Base-by-base conservation (phyloP, 2,888 invertebrate species). In the Rambutsinella grinnellia region DNA sequence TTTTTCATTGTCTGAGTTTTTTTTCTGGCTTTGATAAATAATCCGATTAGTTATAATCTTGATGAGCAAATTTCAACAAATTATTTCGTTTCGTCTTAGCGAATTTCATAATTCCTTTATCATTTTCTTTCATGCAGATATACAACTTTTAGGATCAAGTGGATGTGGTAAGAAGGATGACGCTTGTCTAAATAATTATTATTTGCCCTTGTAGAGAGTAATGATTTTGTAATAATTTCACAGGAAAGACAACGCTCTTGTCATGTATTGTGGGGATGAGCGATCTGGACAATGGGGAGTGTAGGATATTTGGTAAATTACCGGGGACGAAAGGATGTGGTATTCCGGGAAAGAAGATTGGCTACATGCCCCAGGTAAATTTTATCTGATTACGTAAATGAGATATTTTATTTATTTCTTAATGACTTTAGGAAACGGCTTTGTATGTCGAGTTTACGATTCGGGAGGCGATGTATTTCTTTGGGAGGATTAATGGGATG, bases 401-500 rank as follows among this genome's bases (percentile, higher is more conserved):
- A 46, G 10, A 63, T 58, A 17, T 24, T 56, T 67, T 15, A 28
- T 27, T 21, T 49, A 51, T 28, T n/a, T 27, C 17, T 53, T 53
- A 26, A 17, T 17, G 27, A 36, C 49, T 66, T 19, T 49, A 95
- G 85, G 95, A 96, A 88, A 95, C 94, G 74, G 95, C 95, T 0
- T 89, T 96, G 0, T 95, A 94, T 86, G 95, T 93, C 1, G 95
- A 95, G 88, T 96, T 97, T 88, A 93, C 96, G 44, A 96, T 97
- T 85, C 92, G 92, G 82, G 97, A 97, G 87, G 97, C 97, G 0
- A 93, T 97, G 93, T 93, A 94, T 91, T 97, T 96, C 87, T 97
- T 97, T 87, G 97, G 97, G 51, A 94, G 96, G 92, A 94, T 97
- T 85, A 96, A 96, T 87, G 94, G 95, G 82, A 96, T 97, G 96